Base-by-base conservation (phyloP, 2,797 vertebrate species). In the Melanogrammus aeglefinus region DNA sequence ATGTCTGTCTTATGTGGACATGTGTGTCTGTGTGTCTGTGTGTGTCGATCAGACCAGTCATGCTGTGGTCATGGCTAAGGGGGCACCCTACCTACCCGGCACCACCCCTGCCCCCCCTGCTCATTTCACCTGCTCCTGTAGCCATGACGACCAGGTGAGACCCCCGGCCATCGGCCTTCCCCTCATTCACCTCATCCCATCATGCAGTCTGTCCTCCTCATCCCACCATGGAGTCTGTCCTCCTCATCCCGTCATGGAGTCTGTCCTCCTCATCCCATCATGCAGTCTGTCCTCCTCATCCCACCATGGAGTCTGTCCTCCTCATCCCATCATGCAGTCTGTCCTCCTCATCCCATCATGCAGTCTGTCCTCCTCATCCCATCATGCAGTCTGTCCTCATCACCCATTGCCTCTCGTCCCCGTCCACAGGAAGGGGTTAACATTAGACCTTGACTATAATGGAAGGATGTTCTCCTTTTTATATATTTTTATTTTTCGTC, bases 121-220 rank as follows among this genome's bases (percentile, higher is more conserved):
- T 91, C 96, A 96, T 96, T 94, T 96, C 94, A 94, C 96, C 94
- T 96, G 94, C 80, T 85, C 87, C 86, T 91, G 89, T 94, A 89
- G 90, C 80, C 90, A 90, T 93, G 92, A 94, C 90, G 89, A 95
- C 88, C 94, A 86, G 97, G 97, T 99, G 96, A 97, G 78, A 79
- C 78, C 80, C 73, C 78, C 79, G 36, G 75, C 79, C 74, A 13
- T 24, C 31, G 18, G 51, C 29, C 29, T 16, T 18, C 24, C 41
- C 74, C 39, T 47, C 41, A n/a, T n/a, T n/a, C 41, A 51, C 8
- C 63, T 66, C 63, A 66, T 66, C 9, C 24, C 6, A 7, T 66
- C 57, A 24, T 57, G 51, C 18, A 66, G 57, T 66, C 29, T n/a
- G n/a, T n/a, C n/a, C n/a, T n/a, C n/a, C n/a, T n/a, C n/a, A n/a